Evolutionary conservation across 1,140 invertebrate genomes (phyloP), one percentile per base, ranked within the genome.

Genomic region (Acromyrmex echinatior): DNA sequence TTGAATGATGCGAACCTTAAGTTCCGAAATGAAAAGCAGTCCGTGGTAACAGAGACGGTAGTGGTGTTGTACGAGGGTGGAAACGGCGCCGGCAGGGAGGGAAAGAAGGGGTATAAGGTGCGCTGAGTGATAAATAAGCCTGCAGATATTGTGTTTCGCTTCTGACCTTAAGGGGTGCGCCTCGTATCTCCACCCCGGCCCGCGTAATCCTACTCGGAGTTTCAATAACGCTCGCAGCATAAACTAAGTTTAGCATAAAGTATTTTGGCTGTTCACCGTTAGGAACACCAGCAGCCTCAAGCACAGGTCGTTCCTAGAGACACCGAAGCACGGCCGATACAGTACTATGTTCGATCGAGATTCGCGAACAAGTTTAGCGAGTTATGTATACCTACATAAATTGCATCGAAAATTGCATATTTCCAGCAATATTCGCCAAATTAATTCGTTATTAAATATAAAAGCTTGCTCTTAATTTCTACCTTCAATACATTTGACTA

Each of bases 211-310:
- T 65, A 82, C 90, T 82, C 66, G 53, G 88, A 91, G 90, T 91
- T 91, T 91, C 90, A 91, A 91, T 91, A 91, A 91, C 90, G 90
- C 90, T 63, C 78, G 62, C 80, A 86, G 90, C 90, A 88, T 91
- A 91, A 91, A 91, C 87, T 89, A 91, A 91, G 87, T 91, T 91
- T 89, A 91, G 90, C 87, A 88, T 91, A 89, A 91, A 91, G 86
- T 91, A 91, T 91, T 91, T 87, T 86, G 87, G 80, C 78, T 71
- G 60, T 73, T 82, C 21, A 71, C 77, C 63, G 80, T 84, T 84
- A 76, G 80, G 56, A 62, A 84, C 70, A 82, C 66, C 79, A 82
- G 80, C 80, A 84, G 80, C 70, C 58, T 76, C 70, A 14, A 74
- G 56, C 56, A 18, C 80, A 16, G 60, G 25, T 82, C 66, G 70